phyloP scores from a whole-genome alignment of 2,797 vertebrate species.

The Scarus forsteni region DNA sequence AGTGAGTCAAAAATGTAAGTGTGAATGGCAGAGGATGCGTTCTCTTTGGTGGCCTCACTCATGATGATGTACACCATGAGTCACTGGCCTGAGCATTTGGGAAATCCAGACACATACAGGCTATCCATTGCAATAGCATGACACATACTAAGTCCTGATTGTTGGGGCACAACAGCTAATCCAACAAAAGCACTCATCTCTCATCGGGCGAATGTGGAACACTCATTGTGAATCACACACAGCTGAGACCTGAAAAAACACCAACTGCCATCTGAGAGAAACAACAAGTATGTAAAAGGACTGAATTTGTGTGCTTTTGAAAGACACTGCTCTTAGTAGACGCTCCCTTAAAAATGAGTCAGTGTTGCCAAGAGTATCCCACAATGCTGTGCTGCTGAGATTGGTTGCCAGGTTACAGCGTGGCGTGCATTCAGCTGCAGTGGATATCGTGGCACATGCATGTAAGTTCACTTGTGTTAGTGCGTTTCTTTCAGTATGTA shows the following conservation, averaged over 20 bases:
- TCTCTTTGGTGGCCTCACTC: slow-evolving; percentile 38
- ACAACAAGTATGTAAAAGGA: neutral
- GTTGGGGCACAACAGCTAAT: slow-evolving; percentile 41
- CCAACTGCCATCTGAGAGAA: neutral
- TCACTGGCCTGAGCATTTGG: slow-evolving; percentile 63
- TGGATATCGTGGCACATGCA: slow-evolving; percentile 21
- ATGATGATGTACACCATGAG: slow-evolving; percentile 62
- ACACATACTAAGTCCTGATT: slow-evolving; percentile 19
- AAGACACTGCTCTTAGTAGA: slow-evolving; percentile 51
- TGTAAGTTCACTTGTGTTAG: slow-evolving; percentile 7
- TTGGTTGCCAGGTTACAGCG: slow-evolving; percentile 85
- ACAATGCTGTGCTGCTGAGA: slow-evolving; percentile 79
- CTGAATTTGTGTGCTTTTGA: slow-evolving; percentile 24
- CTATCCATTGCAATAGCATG: slow-evolving; percentile 45
- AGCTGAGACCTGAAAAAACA: slow-evolving; percentile 49
- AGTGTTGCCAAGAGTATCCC: slow-evolving; percentile 81
- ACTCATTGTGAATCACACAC: slow-evolving; percentile 62
- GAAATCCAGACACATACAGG: slow-evolving; percentile 45
- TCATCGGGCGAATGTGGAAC: slow-evolving; percentile 18
- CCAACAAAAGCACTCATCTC: slow-evolving; percentile 62
- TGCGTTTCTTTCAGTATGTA: slow-evolving; percentile 2
- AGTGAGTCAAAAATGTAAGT: slow-evolving; percentile 43
- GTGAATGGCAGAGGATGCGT: slow-evolving; percentile 37
- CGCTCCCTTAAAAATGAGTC: slow-evolving; percentile 54
- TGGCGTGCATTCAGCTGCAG: slow-evolving; percentile 43